phyloP scores from a whole-genome alignment of 2,888 invertebrate species.

The Pammene fasciana region DNA sequence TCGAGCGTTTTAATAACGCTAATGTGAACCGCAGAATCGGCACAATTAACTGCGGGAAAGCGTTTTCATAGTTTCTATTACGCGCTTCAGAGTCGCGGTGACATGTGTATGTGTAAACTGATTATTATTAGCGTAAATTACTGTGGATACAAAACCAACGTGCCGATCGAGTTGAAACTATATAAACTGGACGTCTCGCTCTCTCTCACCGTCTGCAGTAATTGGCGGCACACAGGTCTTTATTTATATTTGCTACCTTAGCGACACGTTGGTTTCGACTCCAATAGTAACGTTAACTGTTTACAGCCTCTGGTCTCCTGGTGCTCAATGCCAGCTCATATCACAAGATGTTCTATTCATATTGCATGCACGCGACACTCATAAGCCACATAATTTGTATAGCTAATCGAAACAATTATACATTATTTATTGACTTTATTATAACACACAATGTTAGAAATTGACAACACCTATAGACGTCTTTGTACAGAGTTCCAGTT shows the following conservation, averaged over 20 bases:
- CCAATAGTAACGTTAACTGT: not conserved
- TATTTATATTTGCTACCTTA: too few relatives aligned
- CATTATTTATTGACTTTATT: conserved; percentile 52
- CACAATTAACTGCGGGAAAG: too few relatives aligned
- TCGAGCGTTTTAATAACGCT: not conserved
- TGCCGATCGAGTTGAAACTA: too few relatives aligned
- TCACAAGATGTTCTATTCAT: conserved; percentile 58
- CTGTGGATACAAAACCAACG: too few relatives aligned
- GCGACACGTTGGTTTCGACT: too few relatives aligned
- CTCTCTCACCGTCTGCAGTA: not conserved
- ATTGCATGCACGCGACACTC: conserved; percentile 65
- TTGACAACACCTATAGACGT: conserved; percentile 75
- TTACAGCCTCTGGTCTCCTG: conserved; percentile 51
- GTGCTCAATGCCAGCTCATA: conserved; percentile 54
- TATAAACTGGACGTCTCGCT: too few relatives aligned
- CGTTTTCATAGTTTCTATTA: too few relatives aligned
- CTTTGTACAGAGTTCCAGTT: conserved; percentile 69
- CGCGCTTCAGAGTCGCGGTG: not conserved
- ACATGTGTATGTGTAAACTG: not conserved
- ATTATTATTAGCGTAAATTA: not conserved
- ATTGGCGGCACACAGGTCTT: not conserved
- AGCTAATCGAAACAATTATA: conserved; percentile 53
- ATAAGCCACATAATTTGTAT: conserved; percentile 72
- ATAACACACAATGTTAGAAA: conserved; percentile 64
- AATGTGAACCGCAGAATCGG: not conserved